phyloP scores from a whole-genome alignment of 2,797 vertebrate genomes.

The Enteromius radiatus region DNA sequence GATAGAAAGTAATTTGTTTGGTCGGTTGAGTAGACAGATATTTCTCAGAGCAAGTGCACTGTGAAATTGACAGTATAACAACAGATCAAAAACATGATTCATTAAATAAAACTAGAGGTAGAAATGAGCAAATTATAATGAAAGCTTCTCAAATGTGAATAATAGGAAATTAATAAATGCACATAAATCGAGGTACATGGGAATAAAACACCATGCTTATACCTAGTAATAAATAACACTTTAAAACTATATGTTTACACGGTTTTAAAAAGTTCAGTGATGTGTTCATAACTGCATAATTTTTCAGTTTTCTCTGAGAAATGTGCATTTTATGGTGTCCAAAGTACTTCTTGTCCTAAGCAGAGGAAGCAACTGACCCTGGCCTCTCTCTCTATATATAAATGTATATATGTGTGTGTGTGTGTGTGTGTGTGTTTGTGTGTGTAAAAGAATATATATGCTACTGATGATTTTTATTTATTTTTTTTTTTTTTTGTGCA shows the following conservation, averaged over 20 bases:
- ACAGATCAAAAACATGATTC: not conserved
- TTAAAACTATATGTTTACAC: not conserved
- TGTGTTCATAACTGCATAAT: not conserved
- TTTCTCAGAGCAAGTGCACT: slow-evolving; percentile 2
- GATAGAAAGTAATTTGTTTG: not conserved
- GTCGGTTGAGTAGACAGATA: not conserved
- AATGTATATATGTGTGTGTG: too few relatives aligned
- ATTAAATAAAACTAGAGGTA: not conserved
- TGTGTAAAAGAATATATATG: too few relatives aligned
- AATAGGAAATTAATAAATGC: not conserved
- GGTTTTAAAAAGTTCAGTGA: not conserved
- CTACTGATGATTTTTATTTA: too few relatives aligned
- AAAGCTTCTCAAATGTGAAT: not conserved
- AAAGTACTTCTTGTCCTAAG: not conserved
- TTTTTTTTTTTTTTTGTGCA: too few relatives aligned
- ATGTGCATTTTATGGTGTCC: not conserved
- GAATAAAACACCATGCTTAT: not conserved
- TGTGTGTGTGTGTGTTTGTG: too few relatives aligned
- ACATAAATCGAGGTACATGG: not conserved
- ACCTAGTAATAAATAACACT: not conserved
- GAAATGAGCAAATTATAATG: not conserved
- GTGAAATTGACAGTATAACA: not conserved
- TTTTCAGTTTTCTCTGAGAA: not conserved
- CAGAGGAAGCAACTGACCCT: too few relatives aligned
- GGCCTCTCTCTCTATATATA: too few relatives aligned